Evolutionary conservation across 2,113 vertebrate species (phyloP).

Genomic region (Amazona vittata): DNA sequence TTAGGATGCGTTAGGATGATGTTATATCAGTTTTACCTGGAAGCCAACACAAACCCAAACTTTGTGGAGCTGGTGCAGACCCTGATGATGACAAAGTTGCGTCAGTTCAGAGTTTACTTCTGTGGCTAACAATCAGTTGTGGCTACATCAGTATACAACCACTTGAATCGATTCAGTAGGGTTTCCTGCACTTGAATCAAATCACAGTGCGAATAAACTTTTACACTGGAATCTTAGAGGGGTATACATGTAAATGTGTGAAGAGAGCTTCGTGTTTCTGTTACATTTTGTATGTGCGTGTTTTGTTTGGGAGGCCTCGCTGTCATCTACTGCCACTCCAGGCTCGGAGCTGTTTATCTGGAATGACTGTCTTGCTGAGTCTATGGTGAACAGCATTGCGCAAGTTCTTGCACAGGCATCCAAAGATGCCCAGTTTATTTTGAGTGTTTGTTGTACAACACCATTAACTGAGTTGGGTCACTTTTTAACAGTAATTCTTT

Average conservation of each 20-base stretch:
- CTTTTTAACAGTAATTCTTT: neutral
- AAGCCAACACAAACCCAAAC: neutral
- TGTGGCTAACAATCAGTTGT: fast-evolving
- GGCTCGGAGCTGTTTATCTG: neutral
- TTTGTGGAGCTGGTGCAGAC: neutral
- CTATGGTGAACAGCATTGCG: neutral
- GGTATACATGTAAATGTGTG: neutral
- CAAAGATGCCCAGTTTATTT: neutral
- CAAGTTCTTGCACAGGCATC: neutral
- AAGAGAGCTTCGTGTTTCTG: neutral
- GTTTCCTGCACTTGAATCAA: neutral
- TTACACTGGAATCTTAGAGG: neutral
- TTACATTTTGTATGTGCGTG: neutral
- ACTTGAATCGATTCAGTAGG: neutral
- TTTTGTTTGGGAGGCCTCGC: neutral
- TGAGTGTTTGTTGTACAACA: neutral
- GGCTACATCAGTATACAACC: fast-evolving
- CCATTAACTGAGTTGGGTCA: neutral
- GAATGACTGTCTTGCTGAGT: neutral
- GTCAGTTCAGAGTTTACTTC: fast-evolving
- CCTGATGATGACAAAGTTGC: neutral
- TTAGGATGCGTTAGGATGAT: neutral
- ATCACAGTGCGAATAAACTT: neutral
- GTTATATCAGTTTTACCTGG: neutral
- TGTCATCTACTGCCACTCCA: neutral